These are phyloP conservation scores for Okapia johnstoni DNA, from an alignment of 2,113 vertebrate genomes.

Conservation along the genomic window DNA sequence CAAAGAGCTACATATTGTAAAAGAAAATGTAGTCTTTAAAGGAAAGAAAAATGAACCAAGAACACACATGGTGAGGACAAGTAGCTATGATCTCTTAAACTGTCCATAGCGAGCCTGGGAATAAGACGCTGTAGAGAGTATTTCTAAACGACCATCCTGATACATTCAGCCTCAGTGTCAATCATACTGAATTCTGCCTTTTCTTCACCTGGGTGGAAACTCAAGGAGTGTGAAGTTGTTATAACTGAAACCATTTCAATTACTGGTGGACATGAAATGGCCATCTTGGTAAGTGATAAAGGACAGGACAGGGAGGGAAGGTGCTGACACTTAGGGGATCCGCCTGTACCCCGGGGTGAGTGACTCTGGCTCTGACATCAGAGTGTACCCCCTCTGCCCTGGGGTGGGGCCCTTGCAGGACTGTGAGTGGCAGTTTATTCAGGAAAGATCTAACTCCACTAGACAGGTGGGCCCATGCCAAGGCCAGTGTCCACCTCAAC, in stretches of 20 bases:
- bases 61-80: background rate
- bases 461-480: rapidly evolving
- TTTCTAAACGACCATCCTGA: background rate
- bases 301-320: rapidly evolving
- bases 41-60: background rate
- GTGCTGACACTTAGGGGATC: rapidly evolving
- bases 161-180: rapidly evolving
- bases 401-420: rapidly evolving
- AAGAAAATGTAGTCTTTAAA: background rate
- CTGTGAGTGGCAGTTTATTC: rapidly evolving
- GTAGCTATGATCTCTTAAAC: background rate
- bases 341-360: rapidly evolving
- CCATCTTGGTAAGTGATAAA: rapidly evolving
- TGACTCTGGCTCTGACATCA: rapidly evolving
- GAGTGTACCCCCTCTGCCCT: rapidly evolving
- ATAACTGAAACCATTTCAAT: rapidly evolving
- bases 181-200: rapidly evolving
- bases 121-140: rapidly evolving
- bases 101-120: background rate
- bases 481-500: rapidly evolving
- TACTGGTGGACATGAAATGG: rapidly evolving
- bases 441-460: no score
- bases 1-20: background rate
- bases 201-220: no score
- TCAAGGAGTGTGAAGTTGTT: rapidly evolving